Evolutionary conservation across 2,797 vertebrate genomes (phyloP).

Genomic region (Phaenicophaeus curvirostris): DNA sequence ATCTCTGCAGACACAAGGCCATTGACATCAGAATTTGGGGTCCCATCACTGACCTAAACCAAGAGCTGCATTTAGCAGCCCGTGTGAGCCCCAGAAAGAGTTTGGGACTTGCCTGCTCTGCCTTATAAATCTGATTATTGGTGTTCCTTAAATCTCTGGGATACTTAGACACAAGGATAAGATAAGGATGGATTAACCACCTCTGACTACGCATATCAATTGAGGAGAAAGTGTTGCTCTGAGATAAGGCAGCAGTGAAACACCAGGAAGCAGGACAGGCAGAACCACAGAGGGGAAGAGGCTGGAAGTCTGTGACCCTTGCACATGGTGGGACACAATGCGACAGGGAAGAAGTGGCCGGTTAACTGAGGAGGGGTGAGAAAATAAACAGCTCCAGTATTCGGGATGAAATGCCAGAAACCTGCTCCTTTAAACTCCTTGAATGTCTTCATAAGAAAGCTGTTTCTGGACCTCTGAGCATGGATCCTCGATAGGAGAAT

Average conservation of each 20-base stretch:
- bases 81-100: neutral
- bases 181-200: slow-evolving; percentile 65
- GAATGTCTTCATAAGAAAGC: neutral
- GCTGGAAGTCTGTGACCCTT: neutral
- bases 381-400: neutral
- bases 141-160: slow-evolving; percentile 52
- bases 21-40: neutral
- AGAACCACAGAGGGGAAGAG: neutral
- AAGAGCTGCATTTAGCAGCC: neutral
- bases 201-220: slow-evolving; percentile 70
- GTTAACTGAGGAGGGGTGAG: neutral
- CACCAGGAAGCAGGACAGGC: neutral
- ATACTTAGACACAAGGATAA: slow-evolving; percentile 58
- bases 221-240: slow-evolving; percentile 37
- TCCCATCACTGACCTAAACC: neutral
- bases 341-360: neutral
- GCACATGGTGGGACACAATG: neutral
- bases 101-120: neutral
- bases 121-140: slow-evolving; percentile 15
- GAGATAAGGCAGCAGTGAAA: slow-evolving; percentile 38
- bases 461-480: slow-evolving; percentile 33
- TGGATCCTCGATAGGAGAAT: neutral
- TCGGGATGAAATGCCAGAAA: neutral
- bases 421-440: neutral
- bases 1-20: neutral